Conservation (phyloP, 2,888 invertebrate species). For the Drosophila falleni region DNA sequence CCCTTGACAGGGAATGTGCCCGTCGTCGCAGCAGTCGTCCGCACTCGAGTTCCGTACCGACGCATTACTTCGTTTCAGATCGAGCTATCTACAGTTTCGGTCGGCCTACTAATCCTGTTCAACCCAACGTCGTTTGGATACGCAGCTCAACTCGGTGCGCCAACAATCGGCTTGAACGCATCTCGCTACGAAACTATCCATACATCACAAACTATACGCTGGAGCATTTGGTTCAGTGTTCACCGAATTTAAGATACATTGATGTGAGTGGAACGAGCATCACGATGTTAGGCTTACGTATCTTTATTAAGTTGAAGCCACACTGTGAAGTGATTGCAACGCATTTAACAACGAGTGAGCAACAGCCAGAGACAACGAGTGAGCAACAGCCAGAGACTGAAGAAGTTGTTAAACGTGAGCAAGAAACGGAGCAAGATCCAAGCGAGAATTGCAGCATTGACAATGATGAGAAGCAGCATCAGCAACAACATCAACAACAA, state of each 20-base stretch:
- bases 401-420: neutral
- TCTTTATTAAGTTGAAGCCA: conserved; percentile 87
- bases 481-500: neutral
- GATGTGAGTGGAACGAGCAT: conserved; percentile 90
- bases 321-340: conserved; percentile 87
- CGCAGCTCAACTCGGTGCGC: conserved; percentile 83
- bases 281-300: conserved; percentile 87
- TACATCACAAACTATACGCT: conserved; percentile 88
- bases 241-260: conserved; percentile 87
- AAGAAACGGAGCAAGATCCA: conserved; percentile 17
- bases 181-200: conserved; percentile 88
- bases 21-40: conserved; percentile 55
- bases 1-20: conserved; percentile 63
- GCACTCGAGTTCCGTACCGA: conserved; percentile 22
- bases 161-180: conserved; percentile 86
- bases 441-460: conserved; percentile 13
- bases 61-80: conserved; percentile 78
- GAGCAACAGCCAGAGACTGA: conserved; percentile 25
- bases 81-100: conserved; percentile 85
- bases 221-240: conserved; percentile 87
- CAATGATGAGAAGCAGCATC: conserved; percentile 15
- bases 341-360: conserved; percentile 60
- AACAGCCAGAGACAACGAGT: conserved; percentile 9
- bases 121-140: conserved; percentile 84
- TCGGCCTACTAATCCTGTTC: conserved; percentile 80